Conservation (phyloP, 2,888 invertebrate genomes). For the Xylota segnis region DNA sequence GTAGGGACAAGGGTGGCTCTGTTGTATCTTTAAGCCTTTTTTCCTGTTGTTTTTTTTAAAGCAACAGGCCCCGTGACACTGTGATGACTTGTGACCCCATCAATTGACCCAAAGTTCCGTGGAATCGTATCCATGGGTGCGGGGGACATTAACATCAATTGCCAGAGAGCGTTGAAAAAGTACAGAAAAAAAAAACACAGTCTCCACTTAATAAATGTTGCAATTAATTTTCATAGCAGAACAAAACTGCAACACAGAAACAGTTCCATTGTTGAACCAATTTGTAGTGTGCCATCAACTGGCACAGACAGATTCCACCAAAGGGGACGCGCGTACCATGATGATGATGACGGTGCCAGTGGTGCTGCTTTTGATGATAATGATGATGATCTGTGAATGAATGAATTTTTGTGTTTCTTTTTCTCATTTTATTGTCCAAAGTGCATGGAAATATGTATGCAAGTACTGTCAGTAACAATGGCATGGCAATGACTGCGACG, state of each 20-base stretch:
- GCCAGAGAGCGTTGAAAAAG: neutral
- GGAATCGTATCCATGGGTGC: constrained; percentile 19
- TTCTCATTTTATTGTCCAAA: constrained; percentile 35
- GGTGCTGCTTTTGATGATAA: constrained; percentile 24
- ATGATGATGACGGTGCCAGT: constrained; percentile 33
- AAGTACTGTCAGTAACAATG: constrained; percentile 50
- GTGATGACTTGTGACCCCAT: constrained; percentile 49
- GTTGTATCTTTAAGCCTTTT: neutral
- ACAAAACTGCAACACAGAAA: constrained; percentile 34
- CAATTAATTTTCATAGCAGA: constrained; percentile 64
- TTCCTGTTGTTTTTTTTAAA: too few relatives aligned
- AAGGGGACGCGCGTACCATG: constrained; percentile 6
- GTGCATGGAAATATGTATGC: constrained; percentile 58
- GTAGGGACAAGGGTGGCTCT: neutral
- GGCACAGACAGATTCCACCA: constrained; percentile 58
- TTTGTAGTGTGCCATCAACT: constrained; percentile 44
- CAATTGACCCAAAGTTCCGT: constrained; percentile 64
- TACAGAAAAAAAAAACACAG: constrained; percentile 15
- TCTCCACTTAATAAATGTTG: constrained; percentile 63
- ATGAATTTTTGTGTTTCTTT: constrained; percentile 25
- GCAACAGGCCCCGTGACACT: constrained; percentile 15
- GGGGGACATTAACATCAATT: constrained; percentile 42
- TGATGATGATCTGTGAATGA: constrained; percentile 55
- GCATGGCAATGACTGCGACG: constrained; percentile 64
- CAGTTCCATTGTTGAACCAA: constrained; percentile 42